Evolutionary conservation across 2,888 invertebrate species (phyloP), one percentile per base, ranked within the genome.

Genomic region (Colostygia pectinataria): DNA sequence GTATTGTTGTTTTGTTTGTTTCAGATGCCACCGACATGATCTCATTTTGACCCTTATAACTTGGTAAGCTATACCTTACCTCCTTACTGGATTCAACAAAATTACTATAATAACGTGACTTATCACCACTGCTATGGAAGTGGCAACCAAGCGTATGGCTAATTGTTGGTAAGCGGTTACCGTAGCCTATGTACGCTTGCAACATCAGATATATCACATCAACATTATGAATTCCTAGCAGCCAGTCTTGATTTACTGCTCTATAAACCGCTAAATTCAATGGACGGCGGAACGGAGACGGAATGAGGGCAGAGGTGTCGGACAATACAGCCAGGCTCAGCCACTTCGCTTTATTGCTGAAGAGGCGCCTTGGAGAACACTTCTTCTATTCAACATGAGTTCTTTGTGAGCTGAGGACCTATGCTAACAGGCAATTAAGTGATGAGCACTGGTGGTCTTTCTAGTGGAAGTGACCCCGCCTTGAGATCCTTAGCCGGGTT

Each of bases 211-310:
- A n/a, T n/a, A n/a, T n/a, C n/a, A n/a, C n/a, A n/a, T n/a, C n/a
- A n/a, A n/a, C n/a, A 24, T 36, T 24, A 36, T 24, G 8, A n/a
- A 13, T 36, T 36, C 36, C 5, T 18, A n/a, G 28, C 18, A 28
- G 29, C 32, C 25, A 15, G 7, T 13, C 8, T 18, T 10, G 18
- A 12, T 18, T 42, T 34, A 42, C n/a, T 33, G 33, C 33, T 34
- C 34, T 27, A 34, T 42, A 42, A 42, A 34, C 27, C 12, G 33
- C 24, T 20, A 6, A 18, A 42, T 27, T 25, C 12, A 42, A 33
- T 18, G 41, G 10, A 3, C 12, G 34, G 27, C 12, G 41, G 10
- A 3, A 4, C 18, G n/a, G 23, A 18, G 9, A 18, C 24, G 14
- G 25, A 13, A 25, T 10, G 15, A 10, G 32, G 25, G 8, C 32